Evolutionary conservation across 2,113 vertebrate genomes (phyloP).

Genomic region (Castor canadensis): DNA sequence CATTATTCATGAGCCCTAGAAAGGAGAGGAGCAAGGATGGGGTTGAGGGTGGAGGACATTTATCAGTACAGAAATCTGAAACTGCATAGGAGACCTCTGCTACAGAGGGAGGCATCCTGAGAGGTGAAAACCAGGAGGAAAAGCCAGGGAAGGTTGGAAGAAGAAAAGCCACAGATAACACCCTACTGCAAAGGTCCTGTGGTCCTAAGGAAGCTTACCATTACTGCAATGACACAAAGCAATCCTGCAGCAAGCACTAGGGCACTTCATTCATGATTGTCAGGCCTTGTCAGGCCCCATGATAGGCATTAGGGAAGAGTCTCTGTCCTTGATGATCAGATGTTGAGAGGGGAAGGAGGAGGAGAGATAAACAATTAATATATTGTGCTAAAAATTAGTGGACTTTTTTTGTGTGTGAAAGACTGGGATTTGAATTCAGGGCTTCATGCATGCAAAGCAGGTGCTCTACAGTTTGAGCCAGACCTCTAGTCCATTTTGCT

Average conservation of each 20-base stretch:
- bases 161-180: not conserved
- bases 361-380: too few relatives aligned
- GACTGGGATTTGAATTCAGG: too few relatives aligned
- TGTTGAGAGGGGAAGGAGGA: not conserved
- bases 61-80: constrained; percentile 12
- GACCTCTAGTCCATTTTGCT: too few relatives aligned
- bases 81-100: not conserved
- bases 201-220: not conserved
- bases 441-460: too few relatives aligned
- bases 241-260: not conserved
- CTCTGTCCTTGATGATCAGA: not conserved
- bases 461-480: too few relatives aligned
- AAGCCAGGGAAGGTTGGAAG: too few relatives aligned
- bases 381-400: not conserved
- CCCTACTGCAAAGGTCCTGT: not conserved
- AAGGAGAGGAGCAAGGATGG: not conserved
- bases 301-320: not conserved
- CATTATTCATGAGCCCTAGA: not conserved
- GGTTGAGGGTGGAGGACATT: not conserved
- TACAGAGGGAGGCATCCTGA: not conserved
- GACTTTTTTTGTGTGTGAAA: too few relatives aligned
- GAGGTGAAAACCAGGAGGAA: not conserved
- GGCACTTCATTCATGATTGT: not conserved
- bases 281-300: not conserved
- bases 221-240: too few relatives aligned